phyloP scores from a whole-genome alignment of 2,797 vertebrate species.

The Capromys pilorides region DNA sequence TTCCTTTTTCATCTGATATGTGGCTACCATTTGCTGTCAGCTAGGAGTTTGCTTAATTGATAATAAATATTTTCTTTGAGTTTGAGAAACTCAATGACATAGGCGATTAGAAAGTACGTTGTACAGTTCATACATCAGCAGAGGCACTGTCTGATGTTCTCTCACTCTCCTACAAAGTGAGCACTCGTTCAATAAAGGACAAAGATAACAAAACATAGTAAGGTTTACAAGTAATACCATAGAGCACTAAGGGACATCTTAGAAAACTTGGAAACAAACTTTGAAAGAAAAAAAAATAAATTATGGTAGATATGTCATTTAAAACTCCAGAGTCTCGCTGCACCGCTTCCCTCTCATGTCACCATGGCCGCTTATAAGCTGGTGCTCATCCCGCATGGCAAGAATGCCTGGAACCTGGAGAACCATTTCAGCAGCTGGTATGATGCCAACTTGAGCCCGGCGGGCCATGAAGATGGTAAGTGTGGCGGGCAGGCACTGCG shows the following conservation, averaged over 20 bases:
- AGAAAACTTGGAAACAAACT: not conserved
- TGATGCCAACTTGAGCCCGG: too few species aligned
- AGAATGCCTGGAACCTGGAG: too few species aligned
- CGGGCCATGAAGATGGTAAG: too few species aligned
- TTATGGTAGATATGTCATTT: constrained; percentile 50
- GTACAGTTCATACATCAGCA: not conserved
- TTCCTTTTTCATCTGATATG: constrained; percentile 18
- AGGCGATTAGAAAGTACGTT: constrained; percentile 34
- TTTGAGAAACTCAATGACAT: constrained; percentile 44
- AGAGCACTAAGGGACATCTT: constrained; percentile 28
- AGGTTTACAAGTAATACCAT: constrained; percentile 5
- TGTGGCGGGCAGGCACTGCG: too few species aligned
- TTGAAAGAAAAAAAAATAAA: constrained; percentile 54
- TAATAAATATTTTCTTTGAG: constrained; percentile 38
- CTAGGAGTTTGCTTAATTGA: constrained; percentile 44
- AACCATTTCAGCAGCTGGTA: too few species aligned
- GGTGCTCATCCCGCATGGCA: too few species aligned
- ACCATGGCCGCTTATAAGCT: too few species aligned
- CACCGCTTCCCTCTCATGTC: too few species aligned
- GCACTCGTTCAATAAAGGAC: constrained; percentile 3
- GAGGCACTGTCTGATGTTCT: constrained; percentile 8
- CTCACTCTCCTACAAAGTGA: constrained; percentile 16
- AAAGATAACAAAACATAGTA: constrained; percentile 26
- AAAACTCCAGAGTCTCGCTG: not conserved
- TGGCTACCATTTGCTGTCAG: not conserved